Conservation (phyloP, 2,888 invertebrate species). For the Campoplex capitator region DNA sequence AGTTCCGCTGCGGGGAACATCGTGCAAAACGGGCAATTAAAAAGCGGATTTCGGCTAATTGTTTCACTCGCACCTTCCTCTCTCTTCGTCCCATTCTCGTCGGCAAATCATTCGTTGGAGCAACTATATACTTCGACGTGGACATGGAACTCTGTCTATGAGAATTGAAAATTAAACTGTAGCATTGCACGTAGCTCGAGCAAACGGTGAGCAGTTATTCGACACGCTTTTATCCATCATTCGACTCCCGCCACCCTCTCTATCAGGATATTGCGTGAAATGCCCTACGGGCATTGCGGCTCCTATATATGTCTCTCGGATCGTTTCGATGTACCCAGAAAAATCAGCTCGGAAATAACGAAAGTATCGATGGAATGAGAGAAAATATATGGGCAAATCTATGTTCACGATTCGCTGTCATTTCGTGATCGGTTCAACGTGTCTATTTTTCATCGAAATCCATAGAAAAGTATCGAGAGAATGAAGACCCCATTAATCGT, state of each 20-base stretch:
- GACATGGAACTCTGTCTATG: slow-evolving; percentile 3
- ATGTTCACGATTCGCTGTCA: no score
- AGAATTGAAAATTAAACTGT: slow-evolving; percentile 32
- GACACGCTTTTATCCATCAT: slow-evolving; percentile 33
- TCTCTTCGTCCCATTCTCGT: not conserved
- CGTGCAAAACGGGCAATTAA: slow-evolving; percentile 56
- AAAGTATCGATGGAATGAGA: slow-evolving; percentile 22
- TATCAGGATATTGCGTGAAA: slow-evolving; percentile 55
- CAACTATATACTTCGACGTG: not conserved
- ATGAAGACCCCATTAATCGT: no score
- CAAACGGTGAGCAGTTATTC: slow-evolving; percentile 15
- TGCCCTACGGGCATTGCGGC: not conserved
- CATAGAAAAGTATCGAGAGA: no score
- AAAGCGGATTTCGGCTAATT: slow-evolving; percentile 62
- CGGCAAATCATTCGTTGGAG: not conserved
- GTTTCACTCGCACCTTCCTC: slow-evolving; percentile 51
- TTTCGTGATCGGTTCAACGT: no score
- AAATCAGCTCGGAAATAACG: slow-evolving; percentile 33
- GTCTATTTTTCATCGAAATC: no score
- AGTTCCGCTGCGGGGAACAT: slow-evolving; percentile 18
- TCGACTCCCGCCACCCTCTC: slow-evolving; percentile 36
- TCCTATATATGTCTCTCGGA: not conserved
- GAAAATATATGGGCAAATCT: not conserved
- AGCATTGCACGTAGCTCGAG: not conserved
- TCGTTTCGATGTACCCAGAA: slow-evolving; percentile 19